phyloP scores from a whole-genome alignment of 92 coral and sea anemone species.

The Actinostola sp. region DNA sequence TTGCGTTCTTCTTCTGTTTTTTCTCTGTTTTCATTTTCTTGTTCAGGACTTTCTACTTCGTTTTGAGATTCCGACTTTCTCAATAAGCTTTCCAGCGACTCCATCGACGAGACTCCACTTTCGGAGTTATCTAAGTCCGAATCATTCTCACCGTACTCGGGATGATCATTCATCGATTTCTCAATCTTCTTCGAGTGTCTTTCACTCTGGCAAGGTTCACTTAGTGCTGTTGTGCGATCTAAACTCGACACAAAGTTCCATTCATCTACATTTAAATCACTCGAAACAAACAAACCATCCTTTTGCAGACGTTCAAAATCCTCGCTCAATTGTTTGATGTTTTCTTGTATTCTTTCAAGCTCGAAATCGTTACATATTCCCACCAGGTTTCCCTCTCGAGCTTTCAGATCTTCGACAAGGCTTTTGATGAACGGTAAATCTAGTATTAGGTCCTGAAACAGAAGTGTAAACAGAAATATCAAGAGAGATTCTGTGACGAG shows the following conservation, averaged over 20 bases:
- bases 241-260: neutral
- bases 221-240: neutral
- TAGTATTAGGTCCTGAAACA: constrained; percentile 66
- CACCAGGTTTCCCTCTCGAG: constrained; percentile 37
- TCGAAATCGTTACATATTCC: constrained; percentile 53
- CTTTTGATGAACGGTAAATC: constrained; percentile 70
- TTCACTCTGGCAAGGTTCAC: neutral
- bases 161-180: constrained; percentile 1
- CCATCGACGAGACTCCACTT: constrained; percentile 93
- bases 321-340: constrained; percentile 47
- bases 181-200: constrained; percentile 1
- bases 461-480: constrained; percentile 6
- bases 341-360: constrained; percentile 39
- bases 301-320: constrained; percentile 31
- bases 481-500: neutral
- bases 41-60: constrained; percentile 33
- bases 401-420: constrained; percentile 51
- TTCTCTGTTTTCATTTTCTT: constrained; percentile 13
- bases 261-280: constrained; percentile 11
- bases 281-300: neutral
- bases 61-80: constrained; percentile 48
- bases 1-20: constrained; percentile 24
- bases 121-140: constrained; percentile 83
- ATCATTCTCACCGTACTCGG: constrained; percentile 36
- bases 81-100: constrained; percentile 75